Evolutionary conservation across 1,140 invertebrate species (phyloP).

Genomic region (Diuraphis noxia): DNA sequence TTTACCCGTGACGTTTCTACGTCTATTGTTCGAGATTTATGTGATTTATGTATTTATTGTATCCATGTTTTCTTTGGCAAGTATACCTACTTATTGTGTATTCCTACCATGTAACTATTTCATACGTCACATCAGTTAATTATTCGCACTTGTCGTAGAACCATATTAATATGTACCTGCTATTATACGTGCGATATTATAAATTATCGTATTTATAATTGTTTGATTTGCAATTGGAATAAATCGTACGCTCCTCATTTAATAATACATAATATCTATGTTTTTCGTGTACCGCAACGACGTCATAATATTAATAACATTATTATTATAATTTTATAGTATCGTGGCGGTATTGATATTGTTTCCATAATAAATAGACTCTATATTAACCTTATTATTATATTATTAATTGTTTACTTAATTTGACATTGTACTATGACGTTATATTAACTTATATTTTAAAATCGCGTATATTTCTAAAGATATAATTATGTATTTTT

Average conservation of each 20-base stretch:
- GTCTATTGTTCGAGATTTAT: not conserved
- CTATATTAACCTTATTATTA: not conserved
- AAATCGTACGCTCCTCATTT: not conserved
- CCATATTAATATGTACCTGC: not conserved
- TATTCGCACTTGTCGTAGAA: not conserved
- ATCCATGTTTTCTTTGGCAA: not conserved
- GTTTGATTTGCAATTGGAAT: not conserved
- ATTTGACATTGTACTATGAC: not conserved
- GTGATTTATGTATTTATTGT: too few relatives aligned
- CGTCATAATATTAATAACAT: not conserved
- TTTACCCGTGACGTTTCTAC: not conserved
- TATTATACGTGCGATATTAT: too few relatives aligned
- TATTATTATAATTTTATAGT: not conserved
- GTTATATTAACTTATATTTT: not conserved
- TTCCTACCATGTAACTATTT: not conserved
- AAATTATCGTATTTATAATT: not conserved
- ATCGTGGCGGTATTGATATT: not conserved
- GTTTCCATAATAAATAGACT: not conserved
- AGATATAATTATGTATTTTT: not conserved
- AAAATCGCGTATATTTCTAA: not conserved
- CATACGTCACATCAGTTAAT: not conserved
- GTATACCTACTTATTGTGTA: not conserved
- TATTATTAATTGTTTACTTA: not conserved
- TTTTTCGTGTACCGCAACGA: not conserved
- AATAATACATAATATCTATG: not conserved